Base-by-base conservation (phyloP, 1,140 invertebrate genomes). In the Zaprionus kolodkinae region DNA sequence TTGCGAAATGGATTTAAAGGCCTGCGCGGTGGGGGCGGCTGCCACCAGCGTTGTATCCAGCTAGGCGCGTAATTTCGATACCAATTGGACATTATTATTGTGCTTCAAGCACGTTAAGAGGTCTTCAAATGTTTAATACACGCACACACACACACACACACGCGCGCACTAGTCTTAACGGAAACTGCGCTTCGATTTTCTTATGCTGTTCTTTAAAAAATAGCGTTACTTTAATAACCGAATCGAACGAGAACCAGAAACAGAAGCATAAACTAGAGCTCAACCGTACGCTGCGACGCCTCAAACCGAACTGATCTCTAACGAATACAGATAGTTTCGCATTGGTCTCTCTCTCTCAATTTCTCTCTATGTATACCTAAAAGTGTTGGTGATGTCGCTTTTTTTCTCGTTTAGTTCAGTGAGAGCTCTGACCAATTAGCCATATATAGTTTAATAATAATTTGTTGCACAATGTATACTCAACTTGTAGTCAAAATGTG, bases 41-140 rank as follows among this genome's bases (percentile, higher is more conserved):
- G 73, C 85, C 72, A 81, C 75, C 77, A 92, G 40, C 87, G 84
- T 60, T 92, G 82, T 13, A 89, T 25, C 91, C 91, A 92, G 45
- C 63, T 70, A 40, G 91, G 91, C 11, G 91, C 68, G 67, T 91
- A 91, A 40, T 61, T 79, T n/a, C 84, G 66, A 78, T 92, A 92
- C 91, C 87, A 92, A 70, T 72, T 65, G 57, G 54, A 59, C 91
- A 92, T 92, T 33, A 92, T 92, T 33, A 40, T 45, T 55, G 13
- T 55, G 52, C 25, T 25, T 33, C 52, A 43, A 43, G 7, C 40
- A n/a, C 25, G 6, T 15, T 3, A 2, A 55, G 52, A 55, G 12
- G 13, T 55, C 52, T 55, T 30, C 5, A 12, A 6, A 27, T 55
- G n/a, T 15, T 15, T 17, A 48, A 21, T 21, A 21, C 21, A 63